Base-by-base conservation (phyloP, 2,888 invertebrate genomes). In the Stegophylla sp. region DNA sequence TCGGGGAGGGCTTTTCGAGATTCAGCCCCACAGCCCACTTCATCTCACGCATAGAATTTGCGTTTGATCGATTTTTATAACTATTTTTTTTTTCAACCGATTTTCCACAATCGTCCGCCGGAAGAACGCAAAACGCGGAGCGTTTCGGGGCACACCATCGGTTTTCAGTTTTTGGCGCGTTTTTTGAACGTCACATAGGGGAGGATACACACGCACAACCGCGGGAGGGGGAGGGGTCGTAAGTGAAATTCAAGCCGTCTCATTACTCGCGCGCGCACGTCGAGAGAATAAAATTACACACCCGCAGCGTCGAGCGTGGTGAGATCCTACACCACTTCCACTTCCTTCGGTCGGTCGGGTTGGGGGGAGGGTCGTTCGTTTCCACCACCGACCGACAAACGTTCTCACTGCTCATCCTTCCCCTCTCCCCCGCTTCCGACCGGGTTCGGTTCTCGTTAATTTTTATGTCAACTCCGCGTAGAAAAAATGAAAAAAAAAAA, bases 161-260 rank as follows among this genome's bases (percentile, higher is more conserved):
- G 20, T 56, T 23, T 23, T 1, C 23, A 12, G 56, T 23, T 13
- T 2, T 23, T 20, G 20, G 1, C 10, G 20, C 3, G 3, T 12
- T 0, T 23, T 17, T 10, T 12, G 1, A 56, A 3, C 9, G 20
- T 2, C n/a, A n/a, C n/a, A 51, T n/a, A 51, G 17, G 17, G 17
- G n/a, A n/a, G n/a, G n/a, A 34, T 34, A 34, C 3, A 34, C 53
- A 48, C 48, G 17, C 48, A 15, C 48, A 3, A 13, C 3, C 48
- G 15, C 15, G 3, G 3, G 13, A 15, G 17, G 5, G 17, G 15
- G n/a, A 0, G 51, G 0, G 7, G 4, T 3, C 12, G 1, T 10
- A 23, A 56, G 56, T 56, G 56, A 56, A 56, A 56, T 23, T 20
- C 56, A 56, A 56, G 56, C 56, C 23, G 1, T 56, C 56, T 56